Evolutionary conservation across 2,113 vertebrate genomes (phyloP), one percentile per base, ranked within the genome.

Genomic region (Prunella himalayana): DNA sequence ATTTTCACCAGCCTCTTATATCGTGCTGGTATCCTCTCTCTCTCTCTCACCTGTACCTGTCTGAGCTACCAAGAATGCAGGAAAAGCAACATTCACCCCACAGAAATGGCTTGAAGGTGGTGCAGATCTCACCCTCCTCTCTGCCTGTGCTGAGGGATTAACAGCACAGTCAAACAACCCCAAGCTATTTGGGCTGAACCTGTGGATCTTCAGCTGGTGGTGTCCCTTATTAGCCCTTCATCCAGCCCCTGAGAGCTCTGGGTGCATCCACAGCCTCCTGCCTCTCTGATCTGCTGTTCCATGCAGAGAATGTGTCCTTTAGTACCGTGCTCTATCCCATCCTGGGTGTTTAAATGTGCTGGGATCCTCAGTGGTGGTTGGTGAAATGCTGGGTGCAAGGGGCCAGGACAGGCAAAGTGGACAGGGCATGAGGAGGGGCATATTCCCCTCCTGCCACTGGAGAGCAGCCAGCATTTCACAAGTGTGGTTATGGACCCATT

Each of bases 281-380:
- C 42, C 35, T 64, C 47, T 65, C 64, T 17, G 5, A 33, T 27
- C 64, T 51, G 41, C 45, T 56, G 20, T 13, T 60, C 41, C 47
- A 20, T 0, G 2, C 7, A 2, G 47, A 47, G 22, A 82, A 50
- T 30, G 49, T 45, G 41, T 45, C 28, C 22, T 44, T 49, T 37
- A 25, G 12, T 2, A 3, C 35, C 11, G 0, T 0, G 4, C 9
- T 30, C 3, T 6, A 5, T n/a, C 57, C 49, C 68, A 42, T 6
- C 35, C 54, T 0, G 4, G 18, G 9, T 25, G 20, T 42, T 47
- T 42, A 20, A 41, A 20, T 10, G 10, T 44, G 35, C 27, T 25
- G 16, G 14, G 44, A 15, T 64, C 31, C 31, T n/a, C 82, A 10
- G 41, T 7, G 51, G 21, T 7, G 35, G 5, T 3, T 4, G 35